Base-by-base conservation (phyloP, 2,797 vertebrate species). In the Molossus molossus region DNA sequence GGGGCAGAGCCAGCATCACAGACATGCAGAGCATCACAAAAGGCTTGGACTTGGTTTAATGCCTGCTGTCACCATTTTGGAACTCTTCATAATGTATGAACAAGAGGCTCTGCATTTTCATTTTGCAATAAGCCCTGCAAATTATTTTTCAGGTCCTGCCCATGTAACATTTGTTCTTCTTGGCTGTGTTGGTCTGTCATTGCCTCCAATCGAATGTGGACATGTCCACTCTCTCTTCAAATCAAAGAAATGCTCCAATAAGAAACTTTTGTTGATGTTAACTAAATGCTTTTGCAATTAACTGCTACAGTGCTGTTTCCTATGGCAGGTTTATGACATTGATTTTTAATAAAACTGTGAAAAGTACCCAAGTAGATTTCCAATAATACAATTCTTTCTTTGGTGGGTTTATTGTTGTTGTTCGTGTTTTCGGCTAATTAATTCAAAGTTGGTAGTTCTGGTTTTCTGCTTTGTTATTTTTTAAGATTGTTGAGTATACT, bases 201-300 rank as follows among this genome's bases (percentile, higher is more conserved):
- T 23, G 20, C 67, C 53, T 94, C 58, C 21, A 55, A 29, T 50
- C 6, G 1, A 50, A 77, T 7, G 65, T 9, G 62, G 57, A 83
- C 83, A 67, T 6, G 17, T 23, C 14, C 12, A n/a, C 29, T 64
- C 25, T 88, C 3, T 65, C 12, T 75, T 94, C 48, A 83, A 80
- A 75, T 91, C 40, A 93, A 95, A 94, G 29, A 77, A 82, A 65
- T 64, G 82, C 70, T 27, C 29, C 62, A 87, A 57, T 75, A n/a
- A 84, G 33, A 91, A 62, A 3, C 9, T 72, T 53, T 50, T 12
- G 14, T 87, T 82, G 53, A 18, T 69, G 48, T 79, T 48, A 75
- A 73, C 9, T 14, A 62, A 53, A 67, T 77, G 67, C 33, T 93
- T 96, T 95, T 57, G 15, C 40, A 91, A 60, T 65, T 76, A 90